Conservation (phyloP, 2,113 vertebrate species). For the Notarius lentiginosus region DNA sequence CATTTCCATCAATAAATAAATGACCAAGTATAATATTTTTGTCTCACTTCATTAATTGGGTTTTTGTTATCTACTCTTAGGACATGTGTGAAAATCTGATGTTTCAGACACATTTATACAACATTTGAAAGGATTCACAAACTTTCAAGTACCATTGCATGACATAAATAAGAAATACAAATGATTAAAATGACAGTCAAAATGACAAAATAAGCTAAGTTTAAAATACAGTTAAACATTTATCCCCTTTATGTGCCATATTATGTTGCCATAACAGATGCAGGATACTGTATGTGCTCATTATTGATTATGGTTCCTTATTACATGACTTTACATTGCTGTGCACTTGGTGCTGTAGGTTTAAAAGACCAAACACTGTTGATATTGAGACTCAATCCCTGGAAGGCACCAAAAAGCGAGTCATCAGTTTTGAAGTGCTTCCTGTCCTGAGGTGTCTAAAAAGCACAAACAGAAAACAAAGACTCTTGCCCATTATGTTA, state of each 20-base stretch:
- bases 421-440: slow-evolving; percentile 57
- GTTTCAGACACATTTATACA: no score
- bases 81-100: no score
- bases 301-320: neutral
- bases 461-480: neutral
- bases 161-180: neutral
- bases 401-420: slow-evolving; percentile 71
- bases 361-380: slow-evolving; percentile 1
- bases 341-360: slow-evolving; percentile 39
- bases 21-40: no score
- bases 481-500: neutral
- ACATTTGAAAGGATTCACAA: no score
- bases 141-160: no score
- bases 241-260: neutral
- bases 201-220: neutral
- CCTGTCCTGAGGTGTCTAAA: slow-evolving; percentile 50
- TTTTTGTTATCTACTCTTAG: no score
- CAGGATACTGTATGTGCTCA: neutral
- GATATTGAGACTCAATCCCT: slow-evolving; percentile 65
- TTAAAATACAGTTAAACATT: neutral
- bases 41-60: no score
- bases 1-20: no score
- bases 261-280: neutral
- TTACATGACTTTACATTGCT: slow-evolving; percentile 76
- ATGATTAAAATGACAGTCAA: neutral